Base-by-base conservation (phyloP, 2,888 invertebrate genomes). In the Amphipyra tragopoginis region DNA sequence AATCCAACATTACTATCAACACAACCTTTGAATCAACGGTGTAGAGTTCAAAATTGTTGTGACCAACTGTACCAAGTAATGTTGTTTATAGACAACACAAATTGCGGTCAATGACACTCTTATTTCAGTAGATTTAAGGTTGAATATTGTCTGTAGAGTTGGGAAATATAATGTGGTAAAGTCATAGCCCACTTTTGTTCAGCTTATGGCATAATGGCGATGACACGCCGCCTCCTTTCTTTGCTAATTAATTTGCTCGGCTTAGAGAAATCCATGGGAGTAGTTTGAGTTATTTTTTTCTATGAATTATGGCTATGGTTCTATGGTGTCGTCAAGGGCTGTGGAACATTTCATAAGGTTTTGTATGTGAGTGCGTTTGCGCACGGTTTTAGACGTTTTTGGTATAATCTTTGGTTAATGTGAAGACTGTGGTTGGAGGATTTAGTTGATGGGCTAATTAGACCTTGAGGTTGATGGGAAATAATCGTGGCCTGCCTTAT, bases 181-280 rank as follows among this genome's bases (percentile, higher is more conserved):
- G 53, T 62, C 72, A 57, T 85, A 90, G 82, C 90, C 90, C 84
- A 90, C 86, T 89, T 90, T 83, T 86, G 84, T 75, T 65, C 61
- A 61, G 66, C 78, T 80, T 86, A 79, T 81, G 80, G 61, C 69
- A 72, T 80, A 81, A 80, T 81, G 80, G 59, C 87, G 88, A 90
- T 86, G 90, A 90, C 90, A 89, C 85, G 85, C 82, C 67, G 83
- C 66, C 84, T 84, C 81, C 82, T 88, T 87, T 81, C 82, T 69
- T 81, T 43, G 77, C 71, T 90, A 90, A 90, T 90, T 90, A 90
- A 90, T 91, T 90, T 83, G 85, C 84, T 84, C 63, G 79, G 87
- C 84, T 87, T 79, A 86, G 91, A 89, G 90, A 91, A 91, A 91
- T 89, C 90, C 78, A 88, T 88, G 88, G 81, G 88, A 88, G 82